phyloP scores from a whole-genome alignment of 2,888 invertebrate species.

The Anorthoa munda region DNA sequence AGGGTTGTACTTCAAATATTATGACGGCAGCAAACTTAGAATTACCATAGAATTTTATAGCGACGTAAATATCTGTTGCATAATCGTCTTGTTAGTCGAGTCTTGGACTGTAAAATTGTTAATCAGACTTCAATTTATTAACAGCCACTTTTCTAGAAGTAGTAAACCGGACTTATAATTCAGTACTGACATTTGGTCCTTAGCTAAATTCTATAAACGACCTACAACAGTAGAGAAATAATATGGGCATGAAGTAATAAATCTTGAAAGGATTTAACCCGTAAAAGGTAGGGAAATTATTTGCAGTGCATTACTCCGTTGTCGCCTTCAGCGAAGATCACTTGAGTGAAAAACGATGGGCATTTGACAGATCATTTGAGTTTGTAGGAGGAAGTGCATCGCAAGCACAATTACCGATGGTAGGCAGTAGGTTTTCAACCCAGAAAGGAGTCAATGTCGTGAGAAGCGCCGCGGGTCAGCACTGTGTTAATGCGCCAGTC shows the following conservation, averaged over 20 bases:
- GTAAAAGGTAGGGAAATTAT: slow-evolving; percentile 44
- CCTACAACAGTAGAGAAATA: slow-evolving; percentile 20
- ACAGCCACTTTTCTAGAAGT: not conserved
- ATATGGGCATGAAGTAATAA: slow-evolving; percentile 32
- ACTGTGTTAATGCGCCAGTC: slow-evolving; percentile 74
- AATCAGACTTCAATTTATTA: slow-evolving; percentile 44
- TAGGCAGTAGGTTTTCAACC: slow-evolving; percentile 66
- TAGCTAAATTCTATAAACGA: slow-evolving; percentile 18
- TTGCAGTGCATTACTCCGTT: slow-evolving; percentile 40
- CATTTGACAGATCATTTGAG: slow-evolving; percentile 50
- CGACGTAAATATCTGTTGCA: slow-evolving; percentile 34
- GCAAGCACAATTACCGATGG: slow-evolving; percentile 60
- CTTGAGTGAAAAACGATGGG: slow-evolving; percentile 46
- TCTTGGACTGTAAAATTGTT: slow-evolving; percentile 28
- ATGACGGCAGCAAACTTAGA: slow-evolving; percentile 65
- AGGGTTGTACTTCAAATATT: slow-evolving; percentile 63
- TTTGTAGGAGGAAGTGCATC: slow-evolving; percentile 48
- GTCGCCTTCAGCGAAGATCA: slow-evolving; percentile 47
- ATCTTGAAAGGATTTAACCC: slow-evolving; percentile 28
- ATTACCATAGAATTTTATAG: slow-evolving; percentile 29
- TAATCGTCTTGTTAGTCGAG: slow-evolving; percentile 18
- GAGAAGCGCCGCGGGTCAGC: slow-evolving; percentile 76
- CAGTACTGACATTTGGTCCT: slow-evolving; percentile 17
- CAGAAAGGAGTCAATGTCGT: slow-evolving; percentile 76
- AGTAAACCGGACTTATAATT: slow-evolving; percentile 5